phyloP scores from a whole-genome alignment of 2,797 vertebrate genomes.

The Centroberyx gerrardi region DNA sequence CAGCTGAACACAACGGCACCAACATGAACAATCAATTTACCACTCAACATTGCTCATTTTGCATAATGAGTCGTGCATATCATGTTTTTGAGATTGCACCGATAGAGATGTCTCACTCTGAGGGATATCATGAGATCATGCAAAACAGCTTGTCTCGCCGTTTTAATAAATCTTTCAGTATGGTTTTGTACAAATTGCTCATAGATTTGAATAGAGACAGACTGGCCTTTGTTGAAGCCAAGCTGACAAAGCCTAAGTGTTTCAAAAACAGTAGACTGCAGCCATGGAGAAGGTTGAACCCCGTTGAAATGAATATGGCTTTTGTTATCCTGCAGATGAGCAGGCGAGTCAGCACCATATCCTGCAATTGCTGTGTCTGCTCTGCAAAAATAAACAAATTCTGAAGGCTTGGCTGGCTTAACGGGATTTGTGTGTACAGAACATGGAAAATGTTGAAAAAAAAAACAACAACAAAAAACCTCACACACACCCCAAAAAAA shows the following conservation, averaged over 20 bases:
- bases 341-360: conserved; percentile 54
- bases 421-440: conserved; percentile 18
- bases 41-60: conserved; percentile 46
- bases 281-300: conserved; percentile 7
- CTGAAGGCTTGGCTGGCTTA: neutral
- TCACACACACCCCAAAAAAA: neutral
- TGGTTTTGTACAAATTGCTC: conserved; percentile 39
- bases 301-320: conserved; percentile 59
- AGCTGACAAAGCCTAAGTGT: conserved; percentile 17
- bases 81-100: conserved; percentile 37
- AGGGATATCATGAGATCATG: conserved; percentile 50
- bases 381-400: neutral
- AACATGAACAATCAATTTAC: conserved; percentile 33
- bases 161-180: conserved; percentile 61
- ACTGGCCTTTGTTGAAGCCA: conserved; percentile 47
- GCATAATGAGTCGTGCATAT: conserved; percentile 40
- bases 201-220: conserved; percentile 68
- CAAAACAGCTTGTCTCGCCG: conserved; percentile 57
- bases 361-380: neutral
- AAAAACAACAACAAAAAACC: neutral
- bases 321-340: conserved; percentile 63
- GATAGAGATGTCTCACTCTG: conserved; percentile 35
- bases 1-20: conserved; percentile 4
- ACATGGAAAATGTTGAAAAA: conserved; percentile 33
- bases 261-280: conserved; percentile 38